These are phyloP conservation scores for Pangasius krempfi DNA, from an alignment of 2,797 vertebrate genomes.

Conservation along the genomic window DNA sequence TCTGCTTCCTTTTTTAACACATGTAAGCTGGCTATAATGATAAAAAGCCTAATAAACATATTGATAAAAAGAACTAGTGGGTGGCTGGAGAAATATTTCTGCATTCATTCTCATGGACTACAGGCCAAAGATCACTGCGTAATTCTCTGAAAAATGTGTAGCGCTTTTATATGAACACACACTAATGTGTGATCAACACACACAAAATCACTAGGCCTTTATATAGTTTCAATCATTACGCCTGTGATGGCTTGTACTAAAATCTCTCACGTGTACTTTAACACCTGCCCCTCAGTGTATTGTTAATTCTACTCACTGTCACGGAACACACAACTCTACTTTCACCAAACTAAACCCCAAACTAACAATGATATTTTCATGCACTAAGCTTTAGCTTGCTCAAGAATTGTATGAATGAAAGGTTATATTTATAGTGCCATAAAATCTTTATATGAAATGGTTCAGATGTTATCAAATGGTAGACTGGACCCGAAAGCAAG, in stretches of 20 bases:
- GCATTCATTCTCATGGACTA: background rate
- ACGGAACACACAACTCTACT: background rate
- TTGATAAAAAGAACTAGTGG: background rate
- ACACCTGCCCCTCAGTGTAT: background rate
- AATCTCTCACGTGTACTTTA: background rate
- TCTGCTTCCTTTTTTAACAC: background rate
- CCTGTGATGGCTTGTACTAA: background rate
- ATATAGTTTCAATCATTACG: background rate
- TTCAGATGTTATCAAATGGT: background rate
- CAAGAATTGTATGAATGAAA: too few species aligned
- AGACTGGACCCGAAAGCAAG: background rate
- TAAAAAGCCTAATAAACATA: background rate
- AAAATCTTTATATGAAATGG: background rate
- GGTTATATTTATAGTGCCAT: background rate
- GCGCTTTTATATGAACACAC: background rate
- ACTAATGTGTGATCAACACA: background rate
- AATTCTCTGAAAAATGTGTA: background rate
- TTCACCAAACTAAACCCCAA: background rate
- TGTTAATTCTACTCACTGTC: background rate
- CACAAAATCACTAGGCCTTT: background rate
- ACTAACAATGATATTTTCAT: background rate
- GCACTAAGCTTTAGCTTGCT: background rate
- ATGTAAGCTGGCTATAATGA: background rate
- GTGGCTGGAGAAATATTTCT: background rate
- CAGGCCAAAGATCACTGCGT: background rate